Conservation (phyloP, 2,888 invertebrate genomes). For the Drosophila demipolita region DNA sequence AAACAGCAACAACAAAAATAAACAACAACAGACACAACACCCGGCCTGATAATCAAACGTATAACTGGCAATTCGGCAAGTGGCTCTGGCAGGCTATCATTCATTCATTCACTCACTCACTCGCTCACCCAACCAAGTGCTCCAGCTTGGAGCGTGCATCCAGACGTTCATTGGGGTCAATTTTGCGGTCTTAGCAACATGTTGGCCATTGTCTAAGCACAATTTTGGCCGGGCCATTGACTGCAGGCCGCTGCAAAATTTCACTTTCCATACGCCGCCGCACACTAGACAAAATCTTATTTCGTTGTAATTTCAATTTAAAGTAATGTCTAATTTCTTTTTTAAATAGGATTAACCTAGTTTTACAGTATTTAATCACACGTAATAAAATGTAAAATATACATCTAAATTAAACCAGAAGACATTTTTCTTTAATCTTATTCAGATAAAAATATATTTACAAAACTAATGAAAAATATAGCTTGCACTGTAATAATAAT, state of each 20-base stretch:
- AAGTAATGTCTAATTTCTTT: not conserved
- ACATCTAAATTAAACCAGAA: not conserved
- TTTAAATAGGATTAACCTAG: not conserved
- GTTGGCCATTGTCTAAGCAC: conserved; percentile 27
- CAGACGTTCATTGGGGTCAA: conserved; percentile 52
- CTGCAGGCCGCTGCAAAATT: conserved; percentile 44
- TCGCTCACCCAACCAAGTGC: conserved; percentile 17
- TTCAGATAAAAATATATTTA: not conserved
- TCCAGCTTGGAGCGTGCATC: not conserved
- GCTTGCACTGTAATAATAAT: not conserved
- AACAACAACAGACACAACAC: conserved; percentile 16
- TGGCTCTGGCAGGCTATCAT: conserved; percentile 62
- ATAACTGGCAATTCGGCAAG: conserved; percentile 51
- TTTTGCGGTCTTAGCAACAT: conserved; percentile 35
- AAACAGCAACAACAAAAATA: conserved; percentile 4
- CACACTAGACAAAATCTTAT: not conserved
- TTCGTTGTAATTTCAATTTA: not conserved
- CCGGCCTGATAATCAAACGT: conserved; percentile 54
- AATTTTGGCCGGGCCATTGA: conserved; percentile 42
- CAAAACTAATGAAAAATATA: not conserved
- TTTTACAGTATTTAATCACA: not conserved
- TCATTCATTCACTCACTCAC: conserved; percentile 54
- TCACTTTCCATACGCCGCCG: conserved; percentile 62
- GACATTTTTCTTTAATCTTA: not conserved
- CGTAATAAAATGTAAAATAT: not conserved